Evolutionary conservation across 2,888 invertebrate species (phyloP).

Genomic region (Sinelater perroti): DNA sequence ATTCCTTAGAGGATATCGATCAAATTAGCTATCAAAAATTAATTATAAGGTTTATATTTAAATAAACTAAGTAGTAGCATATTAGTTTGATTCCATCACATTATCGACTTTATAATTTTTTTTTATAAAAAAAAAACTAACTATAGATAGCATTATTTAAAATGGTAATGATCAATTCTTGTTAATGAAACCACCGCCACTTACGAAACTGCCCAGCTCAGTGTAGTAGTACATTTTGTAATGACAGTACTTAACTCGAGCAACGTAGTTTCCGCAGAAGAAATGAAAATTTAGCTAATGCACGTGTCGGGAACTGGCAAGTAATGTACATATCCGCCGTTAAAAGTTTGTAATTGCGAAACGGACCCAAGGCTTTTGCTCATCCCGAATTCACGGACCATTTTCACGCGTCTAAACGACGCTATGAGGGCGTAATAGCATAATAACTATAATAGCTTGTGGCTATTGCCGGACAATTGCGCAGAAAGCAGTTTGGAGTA

Average conservation of each 20-base stretch:
- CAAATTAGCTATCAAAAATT: no score
- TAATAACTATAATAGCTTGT: slow-evolving; percentile 61
- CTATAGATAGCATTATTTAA: no score
- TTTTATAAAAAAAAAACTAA: no score
- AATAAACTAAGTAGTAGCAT: no score
- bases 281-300: background rate
- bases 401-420: slow-evolving; percentile 60
- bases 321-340: slow-evolving; percentile 5
- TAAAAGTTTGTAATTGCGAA: slow-evolving; percentile 26
- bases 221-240: no score
- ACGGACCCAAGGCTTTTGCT: slow-evolving; percentile 55
- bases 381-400: slow-evolving; percentile 58
- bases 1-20: no score
- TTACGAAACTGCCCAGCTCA: background rate
- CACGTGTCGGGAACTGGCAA: background rate
- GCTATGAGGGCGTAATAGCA: slow-evolving; percentile 62
- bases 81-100: no score
- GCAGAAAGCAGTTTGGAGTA: slow-evolving; percentile 59
- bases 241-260: no score
- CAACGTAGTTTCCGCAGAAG: background rate
- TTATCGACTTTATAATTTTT: no score
- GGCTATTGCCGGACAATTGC: slow-evolving; percentile 61
- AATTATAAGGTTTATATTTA: no score
- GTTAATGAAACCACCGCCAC: no score
- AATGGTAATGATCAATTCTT: no score